phyloP scores from a whole-genome alignment of 2,113 vertebrate genomes.

The rat (Rattus norvegicus) region DNA sequence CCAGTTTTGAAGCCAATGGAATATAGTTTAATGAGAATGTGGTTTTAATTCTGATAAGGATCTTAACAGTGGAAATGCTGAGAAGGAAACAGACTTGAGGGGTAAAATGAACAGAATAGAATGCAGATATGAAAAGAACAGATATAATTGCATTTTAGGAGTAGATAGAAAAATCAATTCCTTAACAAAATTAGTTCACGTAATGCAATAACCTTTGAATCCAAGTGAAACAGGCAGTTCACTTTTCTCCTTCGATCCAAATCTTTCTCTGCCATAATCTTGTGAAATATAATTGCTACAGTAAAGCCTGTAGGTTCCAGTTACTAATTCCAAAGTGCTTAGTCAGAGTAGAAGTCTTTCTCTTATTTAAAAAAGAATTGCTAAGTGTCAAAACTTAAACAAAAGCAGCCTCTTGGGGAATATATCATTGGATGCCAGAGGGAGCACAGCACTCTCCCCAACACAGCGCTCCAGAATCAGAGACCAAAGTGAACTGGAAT shows the following conservation, averaged over 20 bases:
- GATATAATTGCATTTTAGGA: neutral
- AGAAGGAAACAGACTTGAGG: neutral
- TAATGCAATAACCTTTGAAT: neutral
- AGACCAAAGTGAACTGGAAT: constrained; percentile 2
- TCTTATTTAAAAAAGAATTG: neutral
- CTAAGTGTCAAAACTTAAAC: neutral
- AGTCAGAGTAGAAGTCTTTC: neutral
- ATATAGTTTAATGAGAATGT: neutral
- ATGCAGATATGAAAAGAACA: neutral
- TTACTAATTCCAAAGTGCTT: neutral
- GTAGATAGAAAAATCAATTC: neutral
- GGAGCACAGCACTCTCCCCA: neutral
- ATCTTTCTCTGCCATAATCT: neutral
- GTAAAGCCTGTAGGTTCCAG: neutral
- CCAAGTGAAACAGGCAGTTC: neutral
- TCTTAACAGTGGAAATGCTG: neutral
- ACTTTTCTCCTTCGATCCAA: neutral
- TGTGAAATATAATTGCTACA: neutral
- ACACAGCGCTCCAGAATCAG: neutral
- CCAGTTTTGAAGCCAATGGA: neutral
- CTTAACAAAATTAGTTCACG: neutral
- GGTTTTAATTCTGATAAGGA: neutral
- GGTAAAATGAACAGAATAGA: neutral
- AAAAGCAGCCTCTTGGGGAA: neutral
- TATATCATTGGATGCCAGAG: constrained; percentile 1